Base-by-base conservation (phyloP, 2,888 invertebrate genomes). In the Lepidochrysops patricia region DNA sequence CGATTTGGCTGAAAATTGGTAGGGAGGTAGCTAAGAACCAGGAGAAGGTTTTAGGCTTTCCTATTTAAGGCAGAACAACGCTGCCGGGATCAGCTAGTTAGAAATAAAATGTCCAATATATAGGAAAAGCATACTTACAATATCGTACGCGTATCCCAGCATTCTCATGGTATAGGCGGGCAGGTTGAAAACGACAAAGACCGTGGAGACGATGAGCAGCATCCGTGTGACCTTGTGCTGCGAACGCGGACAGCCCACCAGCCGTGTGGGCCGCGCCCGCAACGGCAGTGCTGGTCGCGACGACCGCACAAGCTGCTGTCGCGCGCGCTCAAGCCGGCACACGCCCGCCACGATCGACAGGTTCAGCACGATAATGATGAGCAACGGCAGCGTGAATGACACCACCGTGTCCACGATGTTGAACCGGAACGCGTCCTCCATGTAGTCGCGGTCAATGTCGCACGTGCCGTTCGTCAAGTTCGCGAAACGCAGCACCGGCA, bases 181-280 rank as follows among this genome's bases (percentile, higher is more conserved):
- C 61, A 95, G 75, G 80, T 96, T 96, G 58, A 96, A 90, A 50
- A 93, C 86, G 7, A 96, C 91, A 77, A 94, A 96, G 0, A 94
- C 94, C 0, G 93, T 92, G 1, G 96, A 96, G 0, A 96, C 95
- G 58, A 95, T 89, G 26, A 97, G 90, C 61, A 97, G 85, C 95
- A 96, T 96, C 73, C 94, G 93, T 35, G 96, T 96, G 64, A 96
- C 91, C 72, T 93, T 93, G 23, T 92, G 89, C 73, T 94, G 94
- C 0, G 92, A 90, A 56, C 86, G 86, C 58, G 82, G 84, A 15
- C 80, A 77, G 26, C 76, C 74, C 62, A 79, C 73, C 62, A 78
- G 60, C 6, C 69, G 62, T 4, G 64, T 7, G 25, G 62, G 60
- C 7, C 66, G 62, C 32, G 57, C 64, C 65, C 56, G 58, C 58